Percentiles rank a stretch among this genome's conserved stretches.
These are phyloP conservation scores for Lacerta agilis DNA, from an alignment of 2,797 vertebrate genomes.

Conservation along the genomic window DNA sequence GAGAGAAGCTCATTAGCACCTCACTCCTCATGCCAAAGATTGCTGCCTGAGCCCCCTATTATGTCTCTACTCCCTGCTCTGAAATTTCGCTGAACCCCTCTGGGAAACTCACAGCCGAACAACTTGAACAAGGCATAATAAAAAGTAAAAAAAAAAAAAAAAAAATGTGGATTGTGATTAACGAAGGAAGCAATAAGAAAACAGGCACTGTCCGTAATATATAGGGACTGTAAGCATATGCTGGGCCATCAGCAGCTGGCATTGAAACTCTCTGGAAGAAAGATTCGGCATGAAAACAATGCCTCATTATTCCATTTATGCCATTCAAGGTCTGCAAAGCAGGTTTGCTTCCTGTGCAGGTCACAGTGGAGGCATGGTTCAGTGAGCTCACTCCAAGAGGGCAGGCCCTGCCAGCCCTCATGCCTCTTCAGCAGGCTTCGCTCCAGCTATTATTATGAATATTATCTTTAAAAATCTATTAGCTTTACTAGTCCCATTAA, in stretches of 20 bases:
- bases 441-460: constrained; percentile 67
- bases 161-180: neutral
- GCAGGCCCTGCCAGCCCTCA: constrained; percentile 44
- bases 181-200: neutral
- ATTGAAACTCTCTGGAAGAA: constrained; percentile 20
- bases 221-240: neutral
- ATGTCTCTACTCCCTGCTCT: too few relatives aligned
- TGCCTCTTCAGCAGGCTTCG: constrained; percentile 46
- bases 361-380: constrained; percentile 23
- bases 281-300: neutral
- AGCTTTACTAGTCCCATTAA: constrained; percentile 71
- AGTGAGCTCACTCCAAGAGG: constrained; percentile 25
- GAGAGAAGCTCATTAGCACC: neutral
- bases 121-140: neutral
- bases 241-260: neutral
- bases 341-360: constrained; percentile 1
- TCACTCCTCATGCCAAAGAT: neutral
- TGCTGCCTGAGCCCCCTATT: neutral
- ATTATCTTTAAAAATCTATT: constrained; percentile 75
- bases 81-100: neutral
- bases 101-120: neutral
- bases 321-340: constrained; percentile 46
- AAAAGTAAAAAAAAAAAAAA: neutral
- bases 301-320: fast-evolving
- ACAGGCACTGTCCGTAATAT: neutral